Evolutionary conservation across 2,888 invertebrate genomes (phyloP).

Genomic region (Brachypterus glaber): DNA sequence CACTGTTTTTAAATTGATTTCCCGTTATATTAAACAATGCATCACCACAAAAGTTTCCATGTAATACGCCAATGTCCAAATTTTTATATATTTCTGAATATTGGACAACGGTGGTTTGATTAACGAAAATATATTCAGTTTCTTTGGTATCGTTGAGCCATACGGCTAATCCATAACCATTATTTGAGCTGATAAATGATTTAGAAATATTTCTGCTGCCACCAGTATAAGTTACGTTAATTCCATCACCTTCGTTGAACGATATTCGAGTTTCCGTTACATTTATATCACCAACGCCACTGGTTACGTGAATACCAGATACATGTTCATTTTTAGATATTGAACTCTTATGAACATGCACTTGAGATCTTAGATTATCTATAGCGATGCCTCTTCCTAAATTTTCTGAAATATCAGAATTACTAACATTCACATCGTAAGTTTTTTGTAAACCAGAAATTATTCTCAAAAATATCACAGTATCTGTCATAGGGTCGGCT

Average conservation of each 20-base stretch:
- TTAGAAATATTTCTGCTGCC: conserved; percentile 87
- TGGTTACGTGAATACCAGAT: conserved; percentile 82
- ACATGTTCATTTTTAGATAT: conserved; percentile 82
- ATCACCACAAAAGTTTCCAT: conserved; percentile 87
- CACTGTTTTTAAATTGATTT: conserved; percentile 76
- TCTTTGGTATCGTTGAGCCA: conserved; percentile 81
- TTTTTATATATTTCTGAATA: conserved; percentile 83
- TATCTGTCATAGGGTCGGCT: conserved; percentile 62
- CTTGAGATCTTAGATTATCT: conserved; percentile 79
- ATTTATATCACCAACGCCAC: conserved; percentile 90
- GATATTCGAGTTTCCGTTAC: conserved; percentile 83
- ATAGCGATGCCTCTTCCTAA: conserved; percentile 91
- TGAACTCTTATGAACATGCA: conserved; percentile 75
- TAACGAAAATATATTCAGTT: conserved; percentile 67
- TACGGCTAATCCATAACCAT: conserved; percentile 78
- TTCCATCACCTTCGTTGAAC: conserved; percentile 86
- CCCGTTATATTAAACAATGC: conserved; percentile 85
- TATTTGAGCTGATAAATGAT: conserved; percentile 76
- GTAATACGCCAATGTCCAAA: conserved; percentile 75
- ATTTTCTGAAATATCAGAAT: conserved; percentile 79
- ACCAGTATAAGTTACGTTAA: conserved; percentile 92
- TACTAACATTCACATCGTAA: conserved; percentile 79
- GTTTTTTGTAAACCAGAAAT: conserved; percentile 68
- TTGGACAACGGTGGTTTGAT: conserved; percentile 79
- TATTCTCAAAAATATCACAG: conserved; percentile 68